phyloP scores from a whole-genome alignment of 2,888 invertebrate genomes.

The Trissolcus japonicus region DNA sequence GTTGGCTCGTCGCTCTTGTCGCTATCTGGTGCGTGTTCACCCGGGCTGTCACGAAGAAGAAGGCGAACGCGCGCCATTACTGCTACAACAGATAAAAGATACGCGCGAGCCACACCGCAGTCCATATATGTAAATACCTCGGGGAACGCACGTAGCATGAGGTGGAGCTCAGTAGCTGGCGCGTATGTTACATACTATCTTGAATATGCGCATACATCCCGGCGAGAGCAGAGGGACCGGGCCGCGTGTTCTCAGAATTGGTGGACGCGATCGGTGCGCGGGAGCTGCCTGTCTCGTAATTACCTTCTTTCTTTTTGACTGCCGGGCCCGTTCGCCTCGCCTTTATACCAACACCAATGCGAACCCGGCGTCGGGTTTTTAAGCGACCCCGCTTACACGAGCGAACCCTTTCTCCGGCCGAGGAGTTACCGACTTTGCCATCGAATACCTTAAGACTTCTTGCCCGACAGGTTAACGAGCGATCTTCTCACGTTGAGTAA shows the following conservation, averaged over 20 bases:
- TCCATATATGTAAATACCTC: constrained; percentile 76
- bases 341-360: constrained; percentile 36
- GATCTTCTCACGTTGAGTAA: constrained; percentile 58
- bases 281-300: constrained; percentile 75
- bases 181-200: constrained; percentile 76
- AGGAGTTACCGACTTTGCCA: constrained; percentile 48
- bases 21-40: constrained; percentile 66
- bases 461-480: constrained; percentile 56
- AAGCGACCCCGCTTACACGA: constrained; percentile 23
- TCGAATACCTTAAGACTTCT: constrained; percentile 55
- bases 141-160: constrained; percentile 69
- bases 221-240: constrained; percentile 56
- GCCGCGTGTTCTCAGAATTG: constrained; percentile 74
- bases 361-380: constrained; percentile 26
- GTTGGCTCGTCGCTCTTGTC: constrained; percentile 41
- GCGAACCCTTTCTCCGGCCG: constrained; percentile 14
- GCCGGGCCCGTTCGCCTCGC: constrained; percentile 52
- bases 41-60: constrained; percentile 62
- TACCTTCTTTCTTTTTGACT: constrained; percentile 69
- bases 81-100: constrained; percentile 74
- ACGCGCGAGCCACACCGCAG: constrained; percentile 70
- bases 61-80: constrained; percentile 70
- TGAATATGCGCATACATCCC: constrained; percentile 75
- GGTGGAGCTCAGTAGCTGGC: constrained; percentile 68
- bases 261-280: constrained; percentile 72